Percentiles rank a stretch among this genome's conserved stretches.
These are phyloP conservation scores for Clarias pachynema DNA, from an alignment of 2,797 vertebrate species.

Conservation along the genomic window DNA sequence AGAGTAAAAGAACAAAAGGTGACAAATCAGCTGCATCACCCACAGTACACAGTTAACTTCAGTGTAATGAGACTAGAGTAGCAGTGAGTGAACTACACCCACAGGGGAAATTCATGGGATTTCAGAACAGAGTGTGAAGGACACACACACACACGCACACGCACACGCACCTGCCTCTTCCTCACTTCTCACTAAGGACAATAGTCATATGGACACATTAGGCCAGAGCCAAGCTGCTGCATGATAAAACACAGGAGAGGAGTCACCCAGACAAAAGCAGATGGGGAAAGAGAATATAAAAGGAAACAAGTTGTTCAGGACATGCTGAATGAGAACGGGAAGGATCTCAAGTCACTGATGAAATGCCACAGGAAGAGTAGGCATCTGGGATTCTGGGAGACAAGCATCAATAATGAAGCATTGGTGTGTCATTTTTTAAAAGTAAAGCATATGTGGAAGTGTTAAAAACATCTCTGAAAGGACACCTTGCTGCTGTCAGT, in stretches of 20 bases:
- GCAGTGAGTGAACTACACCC: constrained; percentile 6
- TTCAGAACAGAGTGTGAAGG: not conserved
- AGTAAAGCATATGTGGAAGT: not conserved
- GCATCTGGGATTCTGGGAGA: not conserved
- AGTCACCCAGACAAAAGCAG: not conserved
- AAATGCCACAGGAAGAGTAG: not conserved
- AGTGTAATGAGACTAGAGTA: not conserved
- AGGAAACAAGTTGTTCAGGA: not conserved
- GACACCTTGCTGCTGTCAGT: not conserved
- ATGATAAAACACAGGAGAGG: not conserved
- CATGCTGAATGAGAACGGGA: not conserved
- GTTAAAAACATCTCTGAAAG: not conserved
- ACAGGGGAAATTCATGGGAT: not conserved
- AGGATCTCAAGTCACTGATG: not conserved
- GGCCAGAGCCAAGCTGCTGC: not conserved
- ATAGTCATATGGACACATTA: not conserved
- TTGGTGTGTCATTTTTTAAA: not conserved
- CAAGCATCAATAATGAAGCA: not conserved
- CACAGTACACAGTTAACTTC: not conserved
- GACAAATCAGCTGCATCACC: not conserved
- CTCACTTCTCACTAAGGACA: not conserved
- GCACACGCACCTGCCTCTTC: not conserved
- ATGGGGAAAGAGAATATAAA: not conserved
- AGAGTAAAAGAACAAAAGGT: not conserved
- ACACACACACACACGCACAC: constrained; percentile 7